These are phyloP conservation scores for Norana najaformis DNA, from an alignment of 2,888 invertebrate species.

Conservation along the genomic window DNA sequence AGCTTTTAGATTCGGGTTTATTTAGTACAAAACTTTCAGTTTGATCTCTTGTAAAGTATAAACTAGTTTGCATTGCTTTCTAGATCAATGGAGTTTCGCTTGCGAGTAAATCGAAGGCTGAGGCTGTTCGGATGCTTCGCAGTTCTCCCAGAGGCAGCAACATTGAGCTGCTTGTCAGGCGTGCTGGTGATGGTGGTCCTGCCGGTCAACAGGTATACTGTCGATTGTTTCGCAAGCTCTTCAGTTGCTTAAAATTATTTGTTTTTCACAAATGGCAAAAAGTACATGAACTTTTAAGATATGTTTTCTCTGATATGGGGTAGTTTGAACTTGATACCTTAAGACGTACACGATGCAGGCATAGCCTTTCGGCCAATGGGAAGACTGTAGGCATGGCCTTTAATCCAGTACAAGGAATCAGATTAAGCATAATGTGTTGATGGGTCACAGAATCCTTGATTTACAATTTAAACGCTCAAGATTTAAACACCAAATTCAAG, in stretches of 20 bases:
- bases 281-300: neutral
- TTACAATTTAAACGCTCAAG: neutral
- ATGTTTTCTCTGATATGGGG: neutral
- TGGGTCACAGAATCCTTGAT: neutral
- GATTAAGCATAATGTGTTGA: neutral
- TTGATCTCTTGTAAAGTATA: neutral
- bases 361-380: neutral
- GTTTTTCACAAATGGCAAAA: neutral
- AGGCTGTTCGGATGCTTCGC: neutral
- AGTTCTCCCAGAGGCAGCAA: neutral
- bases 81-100: conserved; percentile 16
- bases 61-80: neutral
- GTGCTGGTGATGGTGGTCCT: neutral
- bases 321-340: neutral
- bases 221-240: neutral
- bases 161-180: neutral
- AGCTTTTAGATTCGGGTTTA: no score
- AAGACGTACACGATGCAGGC: neutral
- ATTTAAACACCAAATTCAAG: neutral
- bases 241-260: neutral
- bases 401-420: neutral
- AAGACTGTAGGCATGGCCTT: neutral
- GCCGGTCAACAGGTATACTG: neutral
- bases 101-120: neutral
- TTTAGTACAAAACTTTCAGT: no score